Percentiles rank a stretch among this genome's conserved stretches.
These are phyloP conservation scores for Balanococcus diminutus DNA, from an alignment of 2,888 invertebrate species.

Conservation along the genomic window DNA sequence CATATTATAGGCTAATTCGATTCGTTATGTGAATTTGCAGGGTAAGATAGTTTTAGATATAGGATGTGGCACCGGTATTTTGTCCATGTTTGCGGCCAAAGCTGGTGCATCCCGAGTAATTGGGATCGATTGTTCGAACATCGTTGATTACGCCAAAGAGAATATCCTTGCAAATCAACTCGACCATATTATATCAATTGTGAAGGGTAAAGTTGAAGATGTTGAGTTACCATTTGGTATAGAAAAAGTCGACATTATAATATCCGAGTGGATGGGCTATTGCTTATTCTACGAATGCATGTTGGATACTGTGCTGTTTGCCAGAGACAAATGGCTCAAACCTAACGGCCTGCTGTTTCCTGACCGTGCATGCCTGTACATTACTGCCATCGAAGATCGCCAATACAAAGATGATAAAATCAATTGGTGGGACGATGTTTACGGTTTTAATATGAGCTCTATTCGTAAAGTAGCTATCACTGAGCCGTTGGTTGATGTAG, in stretches of 20 bases:
- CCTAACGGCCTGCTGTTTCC: constrained; percentile 65
- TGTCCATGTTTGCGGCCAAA: constrained; percentile 99
- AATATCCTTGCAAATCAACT: constrained; percentile 88
- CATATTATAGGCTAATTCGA: neutral
- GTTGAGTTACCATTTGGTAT: constrained; percentile 82
- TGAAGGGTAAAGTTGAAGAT: constrained; percentile 92
- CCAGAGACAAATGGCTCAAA: constrained; percentile 96
- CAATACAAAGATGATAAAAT: constrained; percentile 99
- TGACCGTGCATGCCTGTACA: constrained; percentile 86
- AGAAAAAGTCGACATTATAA: constrained; percentile 91
- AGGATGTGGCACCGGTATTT: constrained; percentile 97
- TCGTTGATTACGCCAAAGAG: constrained; percentile 94
- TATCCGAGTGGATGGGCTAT: constrained; percentile 83
- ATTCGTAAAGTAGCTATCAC: constrained; percentile 97
- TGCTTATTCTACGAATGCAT: constrained; percentile 98
- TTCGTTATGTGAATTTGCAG: constrained; percentile 60
- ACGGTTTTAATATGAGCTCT: constrained; percentile 99
- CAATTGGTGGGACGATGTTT: constrained; percentile 99
- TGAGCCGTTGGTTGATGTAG: constrained; percentile 97
- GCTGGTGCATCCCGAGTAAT: constrained; percentile 95
- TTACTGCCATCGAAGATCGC: constrained; percentile 92
- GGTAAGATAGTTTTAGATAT: constrained; percentile 90
- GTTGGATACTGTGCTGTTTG: constrained; percentile 98
- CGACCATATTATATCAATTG: constrained; percentile 78
- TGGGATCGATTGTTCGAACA: constrained; percentile 98